A percentile compares a stretch with the other conserved stretches of the same genome.
phyloP scores from a whole-genome alignment of 2,888 invertebrate genomes.

The Drosophila acutilabella region DNA sequence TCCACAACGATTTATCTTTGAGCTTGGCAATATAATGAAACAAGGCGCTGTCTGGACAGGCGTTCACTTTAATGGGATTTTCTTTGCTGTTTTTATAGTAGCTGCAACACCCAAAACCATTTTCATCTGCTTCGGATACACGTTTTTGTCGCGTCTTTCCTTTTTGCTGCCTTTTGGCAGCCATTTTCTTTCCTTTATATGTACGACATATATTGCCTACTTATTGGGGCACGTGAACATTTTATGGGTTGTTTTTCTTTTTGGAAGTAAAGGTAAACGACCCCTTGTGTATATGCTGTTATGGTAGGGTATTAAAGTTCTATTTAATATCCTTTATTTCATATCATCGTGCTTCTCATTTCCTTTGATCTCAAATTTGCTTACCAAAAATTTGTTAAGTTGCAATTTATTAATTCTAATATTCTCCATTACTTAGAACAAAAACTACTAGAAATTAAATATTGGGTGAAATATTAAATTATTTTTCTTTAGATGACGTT shows the following conservation, averaged over 20 bases:
- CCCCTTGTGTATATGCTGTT: background rate
- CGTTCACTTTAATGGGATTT: constrained; percentile 66
- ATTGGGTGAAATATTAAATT: no score
- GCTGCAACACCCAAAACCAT: constrained; percentile 10
- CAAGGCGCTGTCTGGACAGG: constrained; percentile 45
- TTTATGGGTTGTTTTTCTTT: constrained; percentile 52
- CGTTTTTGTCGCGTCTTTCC: background rate
- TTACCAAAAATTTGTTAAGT: no score
- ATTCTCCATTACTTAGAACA: no score
- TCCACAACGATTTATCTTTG: constrained; percentile 56
- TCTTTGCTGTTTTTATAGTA: constrained; percentile 33
- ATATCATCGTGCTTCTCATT: constrained; percentile 4
- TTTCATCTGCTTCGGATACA: background rate
- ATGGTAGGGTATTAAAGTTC: constrained; percentile 7
- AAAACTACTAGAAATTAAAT: no score
- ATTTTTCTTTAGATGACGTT: no score
- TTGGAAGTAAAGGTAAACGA: background rate
- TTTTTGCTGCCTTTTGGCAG: background rate
- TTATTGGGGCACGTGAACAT: constrained; percentile 66
- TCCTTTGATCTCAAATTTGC: background rate
- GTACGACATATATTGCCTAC: constrained; percentile 68
- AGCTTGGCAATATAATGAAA: constrained; percentile 55
- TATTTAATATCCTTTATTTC: constrained; percentile 6
- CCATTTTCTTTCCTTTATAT: constrained; percentile 32
- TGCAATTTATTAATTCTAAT: no score